Evolutionary conservation across 2,113 vertebrate species (phyloP).

Genomic region (Trogon surrucura): DNA sequence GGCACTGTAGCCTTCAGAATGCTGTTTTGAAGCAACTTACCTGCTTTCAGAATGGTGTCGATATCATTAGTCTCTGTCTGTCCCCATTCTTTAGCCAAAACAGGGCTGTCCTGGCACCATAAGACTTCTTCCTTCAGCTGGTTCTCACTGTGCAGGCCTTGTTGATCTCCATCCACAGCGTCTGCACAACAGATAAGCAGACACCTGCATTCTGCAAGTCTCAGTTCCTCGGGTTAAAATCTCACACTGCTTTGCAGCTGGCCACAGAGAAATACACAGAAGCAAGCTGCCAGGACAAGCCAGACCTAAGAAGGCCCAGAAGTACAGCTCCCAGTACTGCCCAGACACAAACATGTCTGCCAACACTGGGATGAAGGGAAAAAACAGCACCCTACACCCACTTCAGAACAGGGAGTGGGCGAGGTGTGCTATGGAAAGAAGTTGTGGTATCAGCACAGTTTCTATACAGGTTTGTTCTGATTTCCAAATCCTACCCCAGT

Average conservation of each 20-base stretch:
- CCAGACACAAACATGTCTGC: not conserved
- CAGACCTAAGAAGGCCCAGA: not conserved
- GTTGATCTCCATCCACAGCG: too few relatives aligned
- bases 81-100: too few relatives aligned
- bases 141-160: too few relatives aligned
- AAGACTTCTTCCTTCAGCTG: too few relatives aligned
- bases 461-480: not conserved
- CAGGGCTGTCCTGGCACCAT: too few relatives aligned
- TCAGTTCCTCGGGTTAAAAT: too few relatives aligned
- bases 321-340: rapidly evolving
- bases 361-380: rapidly evolving
- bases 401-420: not conserved
- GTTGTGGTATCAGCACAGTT: not conserved
- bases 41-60: too few relatives aligned
- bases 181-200: too few relatives aligned
- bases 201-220: too few relatives aligned
- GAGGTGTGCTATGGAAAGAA: rapidly evolving
- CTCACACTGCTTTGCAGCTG: not conserved
- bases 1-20: too few relatives aligned
- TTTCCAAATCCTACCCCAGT: not conserved
- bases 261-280: not conserved
- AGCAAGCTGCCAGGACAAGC: not conserved
- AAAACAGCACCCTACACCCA: rapidly evolving
- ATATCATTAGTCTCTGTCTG: too few relatives aligned
- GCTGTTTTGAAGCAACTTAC: too few relatives aligned